These are phyloP conservation scores for Lepus europaeus DNA, from an alignment of 2,113 vertebrate species.

Conservation along the genomic window DNA sequence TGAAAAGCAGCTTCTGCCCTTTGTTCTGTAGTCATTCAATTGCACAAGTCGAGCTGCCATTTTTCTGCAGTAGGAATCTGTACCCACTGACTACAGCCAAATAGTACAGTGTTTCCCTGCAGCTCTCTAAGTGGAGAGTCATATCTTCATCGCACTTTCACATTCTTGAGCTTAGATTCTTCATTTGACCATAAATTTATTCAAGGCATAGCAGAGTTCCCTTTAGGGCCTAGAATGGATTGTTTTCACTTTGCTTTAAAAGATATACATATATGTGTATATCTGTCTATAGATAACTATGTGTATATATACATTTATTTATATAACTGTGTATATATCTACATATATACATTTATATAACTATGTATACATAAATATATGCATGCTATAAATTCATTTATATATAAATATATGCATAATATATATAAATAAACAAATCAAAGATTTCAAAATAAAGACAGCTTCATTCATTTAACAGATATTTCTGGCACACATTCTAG, in stretches of 20 bases:
- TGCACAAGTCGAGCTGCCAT: conserved; percentile 16
- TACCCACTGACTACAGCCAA: not conserved
- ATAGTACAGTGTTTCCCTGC: not conserved
- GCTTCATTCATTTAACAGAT: conserved; percentile 42
- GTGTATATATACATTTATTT: not conserved
- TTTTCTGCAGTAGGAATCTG: conserved; percentile 22
- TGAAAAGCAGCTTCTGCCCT: conserved; percentile 45
- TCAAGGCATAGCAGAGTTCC: not conserved
- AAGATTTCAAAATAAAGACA: conserved; percentile 13
- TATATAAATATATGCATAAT: not conserved
- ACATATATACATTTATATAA: too few relatives aligned
- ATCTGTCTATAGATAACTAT: too few relatives aligned
- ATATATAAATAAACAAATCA: not conserved
- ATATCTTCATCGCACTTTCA: conserved; percentile 20
- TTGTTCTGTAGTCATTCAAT: conserved; percentile 36
- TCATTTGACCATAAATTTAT: conserved; percentile 27
- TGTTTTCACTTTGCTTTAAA: conserved; percentile 43
- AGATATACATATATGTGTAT: not conserved
- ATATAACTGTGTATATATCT: not conserved
- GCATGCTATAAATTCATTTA: not conserved
- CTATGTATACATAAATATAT: too few relatives aligned
- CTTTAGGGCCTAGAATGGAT: not conserved
- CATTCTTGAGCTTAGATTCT: not conserved
- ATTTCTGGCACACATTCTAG: not conserved
- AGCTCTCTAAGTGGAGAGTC: not conserved